Evolutionary conservation across 2,797 vertebrate species (phyloP).

Genomic region (Tenualosa ilisha): DNA sequence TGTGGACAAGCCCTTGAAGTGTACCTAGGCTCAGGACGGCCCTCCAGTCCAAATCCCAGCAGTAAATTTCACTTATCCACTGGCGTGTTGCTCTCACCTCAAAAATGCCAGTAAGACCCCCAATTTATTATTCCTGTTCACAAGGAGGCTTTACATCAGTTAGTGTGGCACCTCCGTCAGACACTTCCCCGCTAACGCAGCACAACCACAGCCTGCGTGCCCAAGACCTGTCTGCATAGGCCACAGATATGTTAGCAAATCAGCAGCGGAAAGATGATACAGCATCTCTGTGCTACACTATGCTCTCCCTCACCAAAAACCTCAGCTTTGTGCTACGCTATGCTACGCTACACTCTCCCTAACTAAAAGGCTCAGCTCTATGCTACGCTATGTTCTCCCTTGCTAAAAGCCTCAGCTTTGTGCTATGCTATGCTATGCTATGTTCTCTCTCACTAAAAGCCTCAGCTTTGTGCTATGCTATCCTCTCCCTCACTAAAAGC

Average conservation of each 20-base stretch:
- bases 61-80: not conserved
- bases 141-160: constrained; percentile 44
- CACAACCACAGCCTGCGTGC: constrained; percentile 42
- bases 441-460: too few species aligned
- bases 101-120: constrained; percentile 30
- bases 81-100: constrained; percentile 35
- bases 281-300: too few species aligned
- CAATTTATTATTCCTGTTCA: constrained; percentile 42
- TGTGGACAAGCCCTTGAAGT: constrained; percentile 10
- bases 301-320: constrained; percentile 34
- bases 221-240: constrained; percentile 48
- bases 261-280: constrained; percentile 46
- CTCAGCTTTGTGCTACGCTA: constrained; percentile 13
- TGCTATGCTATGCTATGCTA: too few species aligned
- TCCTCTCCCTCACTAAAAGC: too few species aligned
- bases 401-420: too few species aligned
- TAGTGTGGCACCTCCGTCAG: constrained; percentile 46
- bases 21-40: not conserved
- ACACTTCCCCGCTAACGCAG: constrained; percentile 44
- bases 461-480: too few species aligned
- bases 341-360: too few species aligned
- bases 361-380: not conserved
- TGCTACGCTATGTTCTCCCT: too few species aligned
- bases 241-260: constrained; percentile 48
- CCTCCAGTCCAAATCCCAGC: not conserved